Evolutionary conservation across 2,113 vertebrate genomes (phyloP).

Genomic region (Meleagris gallopavo): DNA sequence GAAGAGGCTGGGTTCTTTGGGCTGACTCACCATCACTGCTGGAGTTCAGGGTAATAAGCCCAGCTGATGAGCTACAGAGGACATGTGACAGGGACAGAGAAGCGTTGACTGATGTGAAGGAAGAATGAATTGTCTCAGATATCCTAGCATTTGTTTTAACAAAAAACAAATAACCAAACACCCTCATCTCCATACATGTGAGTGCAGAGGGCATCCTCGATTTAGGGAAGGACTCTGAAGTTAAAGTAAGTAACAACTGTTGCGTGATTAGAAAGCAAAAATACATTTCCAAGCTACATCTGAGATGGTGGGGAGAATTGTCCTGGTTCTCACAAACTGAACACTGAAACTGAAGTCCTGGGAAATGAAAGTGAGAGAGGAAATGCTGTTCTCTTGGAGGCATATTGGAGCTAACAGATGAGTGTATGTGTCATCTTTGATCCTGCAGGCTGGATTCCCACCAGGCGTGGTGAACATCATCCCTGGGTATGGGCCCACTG

Average conservation of each 20-base stretch:
- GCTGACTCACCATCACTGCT: neutral
- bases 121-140: neutral
- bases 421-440: neutral
- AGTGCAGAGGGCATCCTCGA: neutral
- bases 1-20: neutral
- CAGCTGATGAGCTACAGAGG: neutral
- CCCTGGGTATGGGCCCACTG: constrained; percentile 89
- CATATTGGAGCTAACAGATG: neutral
- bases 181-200: neutral
- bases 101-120: neutral
- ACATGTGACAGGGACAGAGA: neutral
- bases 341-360: neutral
- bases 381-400: neutral
- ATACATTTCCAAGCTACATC: neutral
- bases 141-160: neutral
- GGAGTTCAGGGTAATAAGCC: rapidly evolving
- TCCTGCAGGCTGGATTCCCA: constrained; percentile 91
- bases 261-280: neutral
- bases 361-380: neutral
- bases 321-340: neutral
- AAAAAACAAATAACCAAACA: neutral
- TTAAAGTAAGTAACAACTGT: neutral
- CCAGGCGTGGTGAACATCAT: constrained; percentile 97
- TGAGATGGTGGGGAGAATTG: neutral
- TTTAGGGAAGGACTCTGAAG: neutral